These are phyloP conservation scores for Galerucella calmariensis DNA, from an alignment of 2,888 invertebrate genomes.

Conservation along the genomic window DNA sequence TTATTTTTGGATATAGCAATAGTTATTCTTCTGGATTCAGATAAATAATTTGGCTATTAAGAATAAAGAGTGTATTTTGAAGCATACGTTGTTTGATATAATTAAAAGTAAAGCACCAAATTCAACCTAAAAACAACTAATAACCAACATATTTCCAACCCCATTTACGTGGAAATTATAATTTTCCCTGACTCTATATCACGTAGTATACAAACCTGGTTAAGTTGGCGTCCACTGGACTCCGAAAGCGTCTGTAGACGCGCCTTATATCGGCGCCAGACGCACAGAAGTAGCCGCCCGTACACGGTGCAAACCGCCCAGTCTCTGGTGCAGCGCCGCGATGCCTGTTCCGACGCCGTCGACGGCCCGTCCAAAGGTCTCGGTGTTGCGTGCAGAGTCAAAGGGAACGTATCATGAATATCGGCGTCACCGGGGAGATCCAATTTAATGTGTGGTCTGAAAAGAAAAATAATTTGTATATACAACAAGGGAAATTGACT, in stretches of 20 bases:
- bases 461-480: neutral
- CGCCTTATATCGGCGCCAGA: constrained; percentile 50
- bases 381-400: constrained; percentile 49
- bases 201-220: constrained; percentile 21
- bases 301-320: constrained; percentile 51
- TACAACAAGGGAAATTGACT: too few relatives aligned
- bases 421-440: constrained; percentile 23
- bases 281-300: constrained; percentile 49
- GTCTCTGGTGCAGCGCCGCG: constrained; percentile 51
- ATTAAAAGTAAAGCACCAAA: too few relatives aligned
- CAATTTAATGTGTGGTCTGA: constrained; percentile 18
- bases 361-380: constrained; percentile 48
- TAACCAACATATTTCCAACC: too few relatives aligned
- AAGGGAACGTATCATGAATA: neutral
- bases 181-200: too few relatives aligned
- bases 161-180: too few relatives aligned
- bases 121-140: too few relatives aligned
- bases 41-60: too few relatives aligned
- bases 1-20: too few relatives aligned
- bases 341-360: constrained; percentile 46
- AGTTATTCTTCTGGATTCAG: too few relatives aligned
- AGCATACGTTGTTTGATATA: too few relatives aligned
- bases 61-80: too few relatives aligned
- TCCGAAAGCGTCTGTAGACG: constrained; percentile 44
- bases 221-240: constrained; percentile 44